Evolutionary conservation across 2,888 invertebrate genomes (phyloP).

Genomic region (Rhyacophila evoluta): DNA sequence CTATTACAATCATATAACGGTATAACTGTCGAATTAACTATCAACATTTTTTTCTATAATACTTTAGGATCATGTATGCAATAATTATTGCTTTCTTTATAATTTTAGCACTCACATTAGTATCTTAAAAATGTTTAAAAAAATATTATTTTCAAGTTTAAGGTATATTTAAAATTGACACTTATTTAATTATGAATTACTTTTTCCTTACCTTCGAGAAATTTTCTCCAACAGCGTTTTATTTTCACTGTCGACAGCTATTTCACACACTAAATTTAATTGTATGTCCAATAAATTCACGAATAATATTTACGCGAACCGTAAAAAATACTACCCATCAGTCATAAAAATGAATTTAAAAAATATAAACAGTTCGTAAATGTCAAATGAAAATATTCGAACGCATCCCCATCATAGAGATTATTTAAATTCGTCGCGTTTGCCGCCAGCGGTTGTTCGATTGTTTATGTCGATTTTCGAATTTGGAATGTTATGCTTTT

Average conservation of each 20-base stretch:
- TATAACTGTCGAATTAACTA: too few relatives aligned
- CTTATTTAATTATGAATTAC: not conserved
- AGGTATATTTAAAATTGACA: too few relatives aligned
- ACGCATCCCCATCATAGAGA: not conserved
- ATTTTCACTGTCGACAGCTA: not conserved
- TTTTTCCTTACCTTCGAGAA: not conserved
- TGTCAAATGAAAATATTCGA: not conserved
- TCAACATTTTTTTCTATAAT: too few relatives aligned
- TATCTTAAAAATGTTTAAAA: not conserved
- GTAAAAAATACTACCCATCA: not conserved
- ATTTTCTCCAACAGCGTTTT: not conserved
- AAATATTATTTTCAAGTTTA: not conserved
- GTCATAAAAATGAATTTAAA: not conserved
- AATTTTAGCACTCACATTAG: not conserved
- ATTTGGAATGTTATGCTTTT: slow-evolving; percentile 30
- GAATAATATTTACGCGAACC: not conserved
- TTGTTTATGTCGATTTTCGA: slow-evolving; percentile 2
- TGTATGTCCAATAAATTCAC: not conserved
- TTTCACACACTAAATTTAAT: not conserved
- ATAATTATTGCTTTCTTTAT: too few relatives aligned
- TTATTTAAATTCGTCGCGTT: not conserved
- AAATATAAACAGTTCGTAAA: not conserved
- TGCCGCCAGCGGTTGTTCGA: slow-evolving; percentile 1
- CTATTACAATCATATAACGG: too few relatives aligned
- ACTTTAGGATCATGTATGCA: too few relatives aligned